phyloP scores from a whole-genome alignment of 2,113 vertebrate species.

The Sylvilagus bachmani region DNA sequence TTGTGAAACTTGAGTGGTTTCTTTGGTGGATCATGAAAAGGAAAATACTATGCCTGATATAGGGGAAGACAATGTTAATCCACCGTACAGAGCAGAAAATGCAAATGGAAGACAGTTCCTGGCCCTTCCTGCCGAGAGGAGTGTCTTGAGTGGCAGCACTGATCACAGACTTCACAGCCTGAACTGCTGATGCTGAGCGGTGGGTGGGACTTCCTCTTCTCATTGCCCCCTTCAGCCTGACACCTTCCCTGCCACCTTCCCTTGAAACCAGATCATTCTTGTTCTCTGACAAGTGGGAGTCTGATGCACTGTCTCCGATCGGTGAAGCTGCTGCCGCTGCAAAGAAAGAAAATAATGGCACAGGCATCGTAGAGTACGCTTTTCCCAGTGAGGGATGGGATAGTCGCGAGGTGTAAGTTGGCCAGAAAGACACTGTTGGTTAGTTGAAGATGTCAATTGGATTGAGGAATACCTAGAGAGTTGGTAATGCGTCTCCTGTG shows the following conservation, averaged over 20 bases:
- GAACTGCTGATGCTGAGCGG: background rate
- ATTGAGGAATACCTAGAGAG: background rate
- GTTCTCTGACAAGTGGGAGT: background rate
- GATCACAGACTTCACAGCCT: background rate
- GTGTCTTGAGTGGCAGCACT: background rate
- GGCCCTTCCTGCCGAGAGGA: background rate
- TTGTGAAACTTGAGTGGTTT: background rate
- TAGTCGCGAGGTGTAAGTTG: background rate
- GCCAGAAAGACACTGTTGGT: background rate
- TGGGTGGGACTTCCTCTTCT: background rate
- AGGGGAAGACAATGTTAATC: background rate
- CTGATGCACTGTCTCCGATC: background rate
- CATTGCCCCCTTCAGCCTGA: background rate
- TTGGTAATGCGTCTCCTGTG: background rate
- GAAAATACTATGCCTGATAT: background rate
- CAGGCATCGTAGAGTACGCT: background rate
- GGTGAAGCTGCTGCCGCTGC: background rate
- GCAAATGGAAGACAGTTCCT: background rate
- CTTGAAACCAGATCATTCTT: background rate
- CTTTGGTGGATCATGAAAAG: background rate
- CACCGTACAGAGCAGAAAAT: slow-evolving; percentile 13
- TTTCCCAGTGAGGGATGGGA: background rate
- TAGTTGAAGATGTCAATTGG: background rate
- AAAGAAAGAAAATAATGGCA: background rate
- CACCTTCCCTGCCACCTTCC: background rate